A percentile compares a stretch with the other conserved stretches of the same genome.
Evolutionary conservation across 2,113 vertebrate species (phyloP).

Genomic region (Peucedramus taeniatus): DNA sequence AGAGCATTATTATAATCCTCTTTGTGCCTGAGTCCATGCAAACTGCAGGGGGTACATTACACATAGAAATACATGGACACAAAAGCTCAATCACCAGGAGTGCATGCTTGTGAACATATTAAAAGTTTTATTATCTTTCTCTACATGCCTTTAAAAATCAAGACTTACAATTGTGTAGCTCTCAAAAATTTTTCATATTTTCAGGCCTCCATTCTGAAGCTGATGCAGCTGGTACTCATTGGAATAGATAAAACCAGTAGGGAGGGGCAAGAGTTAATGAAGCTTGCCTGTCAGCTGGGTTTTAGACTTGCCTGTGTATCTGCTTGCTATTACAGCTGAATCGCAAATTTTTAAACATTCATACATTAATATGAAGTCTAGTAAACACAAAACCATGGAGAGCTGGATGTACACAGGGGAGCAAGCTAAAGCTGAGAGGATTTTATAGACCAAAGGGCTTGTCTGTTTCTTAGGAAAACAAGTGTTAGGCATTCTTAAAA

Average conservation of each 20-base stretch:
- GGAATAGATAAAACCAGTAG: not conserved
- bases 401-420: not conserved
- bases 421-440: not conserved
- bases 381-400: not conserved
- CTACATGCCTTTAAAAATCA: not conserved
- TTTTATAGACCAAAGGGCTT: not conserved
- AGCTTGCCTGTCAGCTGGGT: not conserved
- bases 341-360: not conserved
- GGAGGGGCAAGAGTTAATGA: not conserved
- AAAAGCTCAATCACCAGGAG: not conserved
- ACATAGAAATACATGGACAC: not conserved
- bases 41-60: not conserved
- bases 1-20: not conserved
- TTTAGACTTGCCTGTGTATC: not conserved
- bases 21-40: not conserved
- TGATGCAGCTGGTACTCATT: not conserved
- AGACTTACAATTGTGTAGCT: not conserved
- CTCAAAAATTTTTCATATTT: not conserved
- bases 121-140: not conserved
- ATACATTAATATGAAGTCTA: not conserved
- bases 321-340: not conserved
- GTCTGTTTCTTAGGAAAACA: not conserved
- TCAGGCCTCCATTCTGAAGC: not conserved
- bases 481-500: not conserved
- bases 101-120: rapidly evolving